These are phyloP conservation scores for silkworm (Bombyx mori) DNA, from an alignment of 1,140 invertebrate species.

Conservation along the genomic window ASM3026992v2 NC_085130.1:16281001-16281500, in stretches of 20 bases:
- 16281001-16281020: too few relatives aligned
- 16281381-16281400: neutral
- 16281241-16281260: too few relatives aligned
- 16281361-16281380: slow-evolving; percentile 5
- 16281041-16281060: neutral
- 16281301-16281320: slow-evolving; percentile 2
- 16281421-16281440: slow-evolving; percentile 5
- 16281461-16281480: slow-evolving; percentile 6
- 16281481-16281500: slow-evolving; percentile 5
- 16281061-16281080: too few relatives aligned
- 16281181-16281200: slow-evolving; percentile 1
- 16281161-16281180: neutral
- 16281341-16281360: slow-evolving; percentile 6
- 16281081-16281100: too few relatives aligned
- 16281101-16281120: too few relatives aligned
- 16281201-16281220: neutral
- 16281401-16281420: neutral
- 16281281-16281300: too few relatives aligned
- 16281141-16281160: neutral
- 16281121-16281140: too few relatives aligned
- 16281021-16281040: neutral
- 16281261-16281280: too few relatives aligned
- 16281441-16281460: slow-evolving; percentile 4
- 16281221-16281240: neutral
- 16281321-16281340: slow-evolving; percentile 7